Percentiles rank a stretch among this genome's conserved stretches.
phyloP scores from a whole-genome alignment of 2,113 vertebrate genomes.

The Cavia porcellus region DNA sequence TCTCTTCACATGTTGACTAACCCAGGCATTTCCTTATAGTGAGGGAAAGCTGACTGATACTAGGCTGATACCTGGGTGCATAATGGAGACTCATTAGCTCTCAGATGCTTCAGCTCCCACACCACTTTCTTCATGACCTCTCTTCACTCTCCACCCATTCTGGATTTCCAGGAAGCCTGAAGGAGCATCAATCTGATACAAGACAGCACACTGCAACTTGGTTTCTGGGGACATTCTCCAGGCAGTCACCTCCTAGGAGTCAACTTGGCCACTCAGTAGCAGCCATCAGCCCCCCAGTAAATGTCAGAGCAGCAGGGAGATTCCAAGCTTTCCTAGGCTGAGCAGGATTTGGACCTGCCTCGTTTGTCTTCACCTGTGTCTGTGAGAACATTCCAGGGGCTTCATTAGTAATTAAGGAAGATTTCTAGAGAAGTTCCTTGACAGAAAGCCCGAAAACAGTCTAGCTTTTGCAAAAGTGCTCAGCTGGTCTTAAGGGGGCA shows the following conservation, averaged over 20 bases:
- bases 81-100: neutral
- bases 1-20: neutral
- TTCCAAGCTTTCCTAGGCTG: neutral
- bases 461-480: neutral
- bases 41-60: neutral
- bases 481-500: neutral
- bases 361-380: neutral
- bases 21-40: neutral
- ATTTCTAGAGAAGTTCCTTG: neutral
- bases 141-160: neutral
- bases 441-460: neutral
- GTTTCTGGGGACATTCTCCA: neutral
- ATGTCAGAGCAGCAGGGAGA: neutral
- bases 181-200: fast-evolving
- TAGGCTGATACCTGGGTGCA: neutral
- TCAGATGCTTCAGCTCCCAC: neutral
- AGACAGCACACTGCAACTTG: neutral
- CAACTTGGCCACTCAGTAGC: neutral
- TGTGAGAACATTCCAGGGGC: neutral
- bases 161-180: neutral
- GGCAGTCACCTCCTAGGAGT: neutral
- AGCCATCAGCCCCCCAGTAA: neutral
- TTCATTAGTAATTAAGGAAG: neutral
- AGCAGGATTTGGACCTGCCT: neutral
- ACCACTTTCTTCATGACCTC: neutral